phyloP scores from a whole-genome alignment of 2,113 vertebrate genomes.

The Engraulis encrasicolus region DNA sequence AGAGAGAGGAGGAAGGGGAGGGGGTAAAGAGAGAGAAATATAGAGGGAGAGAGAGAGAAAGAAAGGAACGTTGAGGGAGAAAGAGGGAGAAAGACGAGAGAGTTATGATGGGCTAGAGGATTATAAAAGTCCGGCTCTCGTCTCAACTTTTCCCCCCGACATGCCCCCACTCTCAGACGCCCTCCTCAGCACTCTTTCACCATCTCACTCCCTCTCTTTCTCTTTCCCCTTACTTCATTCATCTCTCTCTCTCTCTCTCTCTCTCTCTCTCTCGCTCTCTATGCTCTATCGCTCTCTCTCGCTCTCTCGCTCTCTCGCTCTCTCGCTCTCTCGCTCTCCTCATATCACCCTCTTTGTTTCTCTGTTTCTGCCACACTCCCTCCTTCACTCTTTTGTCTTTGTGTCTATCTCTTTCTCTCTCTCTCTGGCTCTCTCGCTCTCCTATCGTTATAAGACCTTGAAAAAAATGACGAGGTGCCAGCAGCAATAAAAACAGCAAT shows the following conservation, averaged over 20 bases:
- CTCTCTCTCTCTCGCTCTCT: background rate
- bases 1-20: background rate
- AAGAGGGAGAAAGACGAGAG: background rate
- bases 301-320: background rate
- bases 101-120: conserved; percentile 36
- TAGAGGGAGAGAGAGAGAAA: too few relatives aligned
- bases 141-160: background rate
- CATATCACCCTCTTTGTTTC: background rate
- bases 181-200: background rate
- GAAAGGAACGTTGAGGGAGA: too few relatives aligned
- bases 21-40: background rate
- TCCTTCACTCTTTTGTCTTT: conserved; percentile 11
- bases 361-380: background rate
- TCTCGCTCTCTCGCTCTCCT: background rate
- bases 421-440: background rate
- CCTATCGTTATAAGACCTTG: background rate
- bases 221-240: too few relatives aligned
- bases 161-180: background rate
- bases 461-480: conserved; percentile 26
- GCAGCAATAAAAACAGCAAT: conserved; percentile 21
- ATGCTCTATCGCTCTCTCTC: background rate
- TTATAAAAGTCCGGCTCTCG: conserved; percentile 34
- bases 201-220: background rate
- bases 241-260: background rate
- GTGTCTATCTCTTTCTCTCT: conserved; percentile 10